Conservation (phyloP, 1,140 invertebrate species). For the Brachionus plicatilis region DNA sequence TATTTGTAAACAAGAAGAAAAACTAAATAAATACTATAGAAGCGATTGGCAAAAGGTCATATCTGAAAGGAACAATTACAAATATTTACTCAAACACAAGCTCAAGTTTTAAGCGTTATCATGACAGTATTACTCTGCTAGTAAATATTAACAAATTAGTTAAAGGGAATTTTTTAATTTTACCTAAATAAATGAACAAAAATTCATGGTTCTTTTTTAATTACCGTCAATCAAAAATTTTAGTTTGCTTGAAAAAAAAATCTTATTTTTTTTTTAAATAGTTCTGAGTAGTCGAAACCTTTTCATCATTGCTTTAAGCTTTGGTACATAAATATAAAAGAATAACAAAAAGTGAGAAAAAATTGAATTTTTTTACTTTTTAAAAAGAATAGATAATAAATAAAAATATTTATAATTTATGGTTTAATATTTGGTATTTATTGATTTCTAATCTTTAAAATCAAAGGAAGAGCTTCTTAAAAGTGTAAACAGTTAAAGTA, state of each 20-base stretch:
- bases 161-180: too few relatives aligned
- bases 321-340: too few relatives aligned
- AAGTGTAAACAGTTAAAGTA: not conserved
- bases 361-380: too few relatives aligned
- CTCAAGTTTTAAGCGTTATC: not conserved
- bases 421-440: not conserved
- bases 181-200: too few relatives aligned
- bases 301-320: too few relatives aligned
- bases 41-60: not conserved
- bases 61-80: not conserved
- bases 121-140: not conserved
- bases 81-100: not conserved
- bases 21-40: not conserved
- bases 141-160: not conserved
- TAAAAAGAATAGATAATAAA: too few relatives aligned
- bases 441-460: not conserved
- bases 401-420: not conserved
- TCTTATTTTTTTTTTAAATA: too few relatives aligned
- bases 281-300: too few relatives aligned
- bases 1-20: not conserved
- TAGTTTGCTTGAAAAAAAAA: too few relatives aligned
- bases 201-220: too few relatives aligned
- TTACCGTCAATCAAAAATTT: too few relatives aligned
- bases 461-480: not conserved
- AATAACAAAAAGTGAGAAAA: too few relatives aligned